Percentiles rank a stretch among this genome's conserved stretches.
These are phyloP conservation scores for Heliothis virescens DNA, from an alignment of 1,140 invertebrate genomes.

Conservation along the genomic window DNA sequence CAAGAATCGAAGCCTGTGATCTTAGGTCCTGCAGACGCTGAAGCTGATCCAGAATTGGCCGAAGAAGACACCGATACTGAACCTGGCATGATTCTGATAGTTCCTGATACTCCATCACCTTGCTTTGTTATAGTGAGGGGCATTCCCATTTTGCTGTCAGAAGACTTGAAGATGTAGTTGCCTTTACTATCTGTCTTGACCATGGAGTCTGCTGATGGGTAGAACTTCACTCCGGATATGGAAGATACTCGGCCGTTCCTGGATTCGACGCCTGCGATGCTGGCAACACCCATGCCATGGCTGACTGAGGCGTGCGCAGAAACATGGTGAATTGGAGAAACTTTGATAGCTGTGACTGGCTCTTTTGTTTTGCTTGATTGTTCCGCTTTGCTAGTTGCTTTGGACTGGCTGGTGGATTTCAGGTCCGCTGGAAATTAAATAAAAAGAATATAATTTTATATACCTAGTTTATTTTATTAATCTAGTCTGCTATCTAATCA, in stretches of 20 bases:
- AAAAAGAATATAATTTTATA: too few relatives aligned
- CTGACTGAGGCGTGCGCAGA: neutral
- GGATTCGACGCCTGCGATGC: slow-evolving; percentile 59
- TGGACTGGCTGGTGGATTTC: neutral
- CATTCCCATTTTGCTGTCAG: slow-evolving; percentile 36
- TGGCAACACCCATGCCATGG: slow-evolving; percentile 62
- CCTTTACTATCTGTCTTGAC: slow-evolving; percentile 36
- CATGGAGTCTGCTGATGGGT: slow-evolving; percentile 49
- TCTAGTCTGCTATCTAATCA: neutral
- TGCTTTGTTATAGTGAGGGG: slow-evolving; percentile 56
- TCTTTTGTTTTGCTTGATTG: slow-evolving; percentile 18
- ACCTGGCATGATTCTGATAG: slow-evolving; percentile 59
- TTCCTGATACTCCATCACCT: slow-evolving; percentile 53
- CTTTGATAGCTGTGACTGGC: neutral
- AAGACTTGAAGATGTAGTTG: slow-evolving; percentile 28
- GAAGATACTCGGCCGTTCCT: slow-evolving; percentile 66
- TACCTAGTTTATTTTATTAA: neutral
- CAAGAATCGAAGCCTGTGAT: slow-evolving; percentile 27
- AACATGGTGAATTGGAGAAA: neutral
- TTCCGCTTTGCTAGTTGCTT: neutral
- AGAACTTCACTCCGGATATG: slow-evolving; percentile 60
- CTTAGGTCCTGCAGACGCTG: slow-evolving; percentile 10
- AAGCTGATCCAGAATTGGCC: slow-evolving; percentile 45
- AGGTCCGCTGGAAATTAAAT: slow-evolving; percentile 19
- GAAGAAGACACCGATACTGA: slow-evolving; percentile 58